A percentile compares a stretch with the other conserved stretches of the same genome.
These are phyloP conservation scores for Leptopilina myrica DNA, from an alignment of 2,888 invertebrate species.

Conservation along the genomic window DNA sequence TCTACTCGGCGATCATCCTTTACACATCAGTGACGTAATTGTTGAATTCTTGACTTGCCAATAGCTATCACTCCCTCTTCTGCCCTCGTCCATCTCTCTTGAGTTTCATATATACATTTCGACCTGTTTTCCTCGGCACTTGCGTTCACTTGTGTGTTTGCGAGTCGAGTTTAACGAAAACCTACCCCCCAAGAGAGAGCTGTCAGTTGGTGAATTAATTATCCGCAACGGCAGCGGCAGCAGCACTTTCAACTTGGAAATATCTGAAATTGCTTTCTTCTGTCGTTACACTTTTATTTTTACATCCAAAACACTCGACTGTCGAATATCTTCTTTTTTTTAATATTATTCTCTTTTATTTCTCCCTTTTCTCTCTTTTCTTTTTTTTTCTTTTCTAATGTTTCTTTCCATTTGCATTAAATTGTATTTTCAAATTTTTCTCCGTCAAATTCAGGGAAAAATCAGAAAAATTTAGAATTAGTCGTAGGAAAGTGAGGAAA, in stretches of 20 bases:
- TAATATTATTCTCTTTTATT: too few relatives aligned
- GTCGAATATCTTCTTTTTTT: background rate
- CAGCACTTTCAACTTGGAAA: constrained; percentile 1
- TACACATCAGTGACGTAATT: constrained; percentile 74
- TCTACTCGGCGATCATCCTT: constrained; percentile 70
- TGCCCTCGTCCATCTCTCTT: constrained; percentile 3
- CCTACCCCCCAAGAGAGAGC: background rate
- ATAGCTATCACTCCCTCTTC: constrained; percentile 2
- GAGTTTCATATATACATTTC: constrained; percentile 12
- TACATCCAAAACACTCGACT: background rate
- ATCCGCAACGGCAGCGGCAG: background rate
- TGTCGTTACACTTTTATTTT: background rate
- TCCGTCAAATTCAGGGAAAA: too few relatives aligned
- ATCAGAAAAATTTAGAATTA: too few relatives aligned
- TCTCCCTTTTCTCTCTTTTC: background rate
- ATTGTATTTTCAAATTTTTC: too few relatives aligned
- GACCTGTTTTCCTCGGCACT: constrained; percentile 11
- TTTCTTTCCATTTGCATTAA: too few relatives aligned
- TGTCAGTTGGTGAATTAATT: constrained; percentile 37
- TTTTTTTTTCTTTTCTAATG: too few relatives aligned
- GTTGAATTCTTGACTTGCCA: constrained; percentile 69
- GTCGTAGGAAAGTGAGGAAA: too few relatives aligned
- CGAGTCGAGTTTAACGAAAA: background rate
- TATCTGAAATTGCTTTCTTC: constrained; percentile 35
- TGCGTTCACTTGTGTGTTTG: background rate